Evolutionary conservation across 2,113 vertebrate species (phyloP).

Genomic region (Rattus norvegicus): GRCr8 NC_086032.1:86283501-86284000

Average conservation of each 20-base stretch:
- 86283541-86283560: not conserved
- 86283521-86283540: not conserved
- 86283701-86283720: not conserved
- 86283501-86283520: not conserved
- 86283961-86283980: not conserved
- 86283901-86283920: not conserved
- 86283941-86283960: not conserved
- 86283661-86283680: not conserved
- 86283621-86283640: not conserved
- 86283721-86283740: not conserved
- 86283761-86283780: not conserved
- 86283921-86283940: not conserved
- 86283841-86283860: not conserved
- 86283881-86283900: not conserved
- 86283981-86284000: not conserved
- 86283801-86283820: not conserved
- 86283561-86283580: not conserved
- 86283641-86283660: not conserved
- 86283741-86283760: not conserved
- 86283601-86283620: not conserved
- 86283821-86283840: not conserved
- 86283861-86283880: not conserved
- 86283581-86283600: not conserved
- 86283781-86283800: not conserved
- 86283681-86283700: not conserved